A percentile compares a stretch with the other conserved stretches of the same genome.
Evolutionary conservation across 2,113 vertebrate genomes (phyloP).

Genomic region (Athene cunicularia): DNA sequence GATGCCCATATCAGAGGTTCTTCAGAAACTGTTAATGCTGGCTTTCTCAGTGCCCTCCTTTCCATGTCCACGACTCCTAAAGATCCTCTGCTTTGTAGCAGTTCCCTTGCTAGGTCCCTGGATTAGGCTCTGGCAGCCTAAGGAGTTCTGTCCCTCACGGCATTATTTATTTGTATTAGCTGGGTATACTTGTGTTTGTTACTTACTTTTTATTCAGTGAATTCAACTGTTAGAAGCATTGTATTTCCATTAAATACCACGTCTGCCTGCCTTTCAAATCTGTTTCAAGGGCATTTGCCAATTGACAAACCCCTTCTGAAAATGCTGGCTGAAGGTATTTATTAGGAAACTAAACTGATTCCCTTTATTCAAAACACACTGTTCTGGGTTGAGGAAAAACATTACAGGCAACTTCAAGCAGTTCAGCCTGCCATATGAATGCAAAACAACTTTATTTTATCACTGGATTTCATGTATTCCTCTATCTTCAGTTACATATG

Average conservation of each 20-base stretch:
- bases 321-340: constrained; percentile 15
- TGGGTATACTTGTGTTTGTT: not conserved
- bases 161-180: not conserved
- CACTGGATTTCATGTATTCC: not conserved
- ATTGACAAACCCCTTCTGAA: constrained; percentile 20
- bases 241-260: not conserved
- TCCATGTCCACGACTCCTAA: not conserved
- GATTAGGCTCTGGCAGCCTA: not conserved
- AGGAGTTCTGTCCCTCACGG: not conserved
- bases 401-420: not conserved
- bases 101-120: not conserved
- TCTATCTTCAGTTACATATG: not conserved
- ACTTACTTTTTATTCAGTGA: not conserved
- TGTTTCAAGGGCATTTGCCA: constrained; percentile 18
- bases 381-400: not conserved
- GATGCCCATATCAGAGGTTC: not conserved
- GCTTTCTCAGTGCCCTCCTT: not conserved
- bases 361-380: constrained; percentile 8
- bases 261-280: not conserved
- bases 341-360: constrained; percentile 22
- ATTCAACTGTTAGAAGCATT: not conserved
- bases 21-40: not conserved
- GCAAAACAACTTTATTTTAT: not conserved
- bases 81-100: not conserved
- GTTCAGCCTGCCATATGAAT: not conserved